Evolutionary conservation across 1,140 invertebrate genomes (phyloP), one percentile per base, ranked within the genome.

Genomic region (Drosophila orena): DNA sequence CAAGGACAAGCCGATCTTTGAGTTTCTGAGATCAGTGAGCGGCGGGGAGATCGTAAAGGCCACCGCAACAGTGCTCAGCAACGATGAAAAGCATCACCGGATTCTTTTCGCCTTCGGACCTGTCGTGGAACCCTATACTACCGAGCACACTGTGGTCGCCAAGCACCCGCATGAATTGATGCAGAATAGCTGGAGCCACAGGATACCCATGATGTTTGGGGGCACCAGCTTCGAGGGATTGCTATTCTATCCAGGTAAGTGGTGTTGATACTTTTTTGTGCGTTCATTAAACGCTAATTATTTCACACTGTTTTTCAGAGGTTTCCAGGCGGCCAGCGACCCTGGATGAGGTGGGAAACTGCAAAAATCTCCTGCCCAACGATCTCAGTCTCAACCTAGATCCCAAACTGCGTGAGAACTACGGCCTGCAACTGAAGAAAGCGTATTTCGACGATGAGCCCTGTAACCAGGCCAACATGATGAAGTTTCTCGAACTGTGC

Each of bases 201-300:
- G 92, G 8, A 81, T 93, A 56, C 93, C 93, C 3, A 79, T 93
- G 5, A 92, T 93, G 43, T 91, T 93, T 14, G 93, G 93, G 1
- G 93, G 92, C 38, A 92, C 71, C 17, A 91, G 84, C 46, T 86
- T 91, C 20, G 92, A 92, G 55, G 92, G 92, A 2, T 38, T 91
- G 43, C 69, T 92, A 10, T 91, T 91, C 53, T 86, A 91, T 73
- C 80, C 83, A 60, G 83, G 91, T 91, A 15, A 71, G 65, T 77
- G 14, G 10, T 6, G 12, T 5, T 46, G 4, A 11, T 17, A 4
- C 8, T 4, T 30, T 4, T 17, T 8, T 34, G 3, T 10, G 1
- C n/a, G n/a, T n/a, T n/a, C n/a, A n/a, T n/a, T 0, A 10, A 20
- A 4, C 6, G 30, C 30, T 20, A 4, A 20, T 10, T 10, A 44